Evolutionary conservation across 2,113 vertebrate species (phyloP), one percentile per base, ranked within the genome.

Genomic region (Nothocercus nigrocapillus): DNA sequence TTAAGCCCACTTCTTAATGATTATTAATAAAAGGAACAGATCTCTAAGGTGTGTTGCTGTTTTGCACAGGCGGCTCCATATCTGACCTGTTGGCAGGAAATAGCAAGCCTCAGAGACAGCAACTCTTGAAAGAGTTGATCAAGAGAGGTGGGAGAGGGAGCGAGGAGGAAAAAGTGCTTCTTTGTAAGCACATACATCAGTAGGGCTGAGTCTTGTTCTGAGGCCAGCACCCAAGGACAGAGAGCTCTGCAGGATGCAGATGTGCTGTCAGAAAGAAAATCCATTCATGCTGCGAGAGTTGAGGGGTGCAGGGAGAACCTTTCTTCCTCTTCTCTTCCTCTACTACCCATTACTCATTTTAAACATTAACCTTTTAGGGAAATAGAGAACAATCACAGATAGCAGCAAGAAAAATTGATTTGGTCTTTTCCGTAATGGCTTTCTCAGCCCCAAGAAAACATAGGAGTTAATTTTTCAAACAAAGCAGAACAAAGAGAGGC

Each of bases 311-410:
- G 64, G 36, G 61, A 40, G 75, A 68, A 9, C 5, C 30, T 54
- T 80, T 16, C 28, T 38, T 88, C 59, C 75, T 70, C 20, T 36
- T 85, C 75, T 73, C 51, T 13, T 28, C 45, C 14, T n/a, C 63
- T 27, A 4, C 75, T 32, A 18, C 24, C 56, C 76, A 93, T 90
- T 93, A 90, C 77, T 93, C 94, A 94, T 91, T 92, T 93, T 75
- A 90, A 91, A 54, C 92, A 92, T 94, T 94, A 94, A 93, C 94
- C 94, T 97, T 97, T 93, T 95, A 94, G 86, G 56, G 81, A 94
- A 89, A 69, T 42, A 93, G 84, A 95, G 95, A 95, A 95, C 90
- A 94, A 82, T 94, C 88, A 62, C 67, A 75, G 75, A 69, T 14
- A 68, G 62, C 73, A 47, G 75, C 40, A 84, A 85, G 89, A 96